Evolutionary conservation across 2,888 invertebrate species (phyloP), one percentile per base, ranked within the genome.

Genomic region (Scaptomyza polygonia): DNA sequence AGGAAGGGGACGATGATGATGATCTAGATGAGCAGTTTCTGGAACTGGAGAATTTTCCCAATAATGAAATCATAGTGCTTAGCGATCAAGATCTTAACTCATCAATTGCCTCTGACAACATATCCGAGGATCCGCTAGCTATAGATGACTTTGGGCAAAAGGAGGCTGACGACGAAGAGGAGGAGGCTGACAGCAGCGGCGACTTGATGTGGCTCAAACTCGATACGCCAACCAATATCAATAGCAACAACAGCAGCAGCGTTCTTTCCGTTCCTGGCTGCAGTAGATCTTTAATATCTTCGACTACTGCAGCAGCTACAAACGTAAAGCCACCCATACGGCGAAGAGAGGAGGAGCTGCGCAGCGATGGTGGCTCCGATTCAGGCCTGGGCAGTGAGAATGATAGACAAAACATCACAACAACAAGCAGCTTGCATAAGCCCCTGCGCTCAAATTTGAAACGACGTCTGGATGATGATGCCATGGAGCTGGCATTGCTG

Each of bases 331-430:
- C 43, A 27, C 52, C 55, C 18, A 40, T 43, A 0, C 71, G 69
- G 58, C 72, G 61, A 64, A 81, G 66, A 53, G 75, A 71, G 42
- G 88, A 87, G 34, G 89, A 90, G 52, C 59, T 90, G 32, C 94
- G 94, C 86, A 93, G 96, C 57, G 96, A 96, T 42, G 96, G 96
- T 88, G 96, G 96, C 8, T 96, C 96, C 54, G 97, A 97, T 91
- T 97, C 96, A 0, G 97, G 97, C 0, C 91, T 97, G 30, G 96
- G 96, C 5, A 95, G 95, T 34, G 97, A 97, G 92, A 93, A 71
- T 12, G 73, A 76, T 42, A 59, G 76, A 45, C 72, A 57, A 25
- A 74, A 64, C 8, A 56, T 42, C n/a, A 53, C 32, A n/a, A 79
- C 85, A 11, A 47, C 18, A 7, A n/a, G 39, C 2, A 47, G 30